These are phyloP conservation scores for Datnioides undecimradiatus DNA, from an alignment of 2,113 vertebrate species.

Conservation along the genomic window DNA sequence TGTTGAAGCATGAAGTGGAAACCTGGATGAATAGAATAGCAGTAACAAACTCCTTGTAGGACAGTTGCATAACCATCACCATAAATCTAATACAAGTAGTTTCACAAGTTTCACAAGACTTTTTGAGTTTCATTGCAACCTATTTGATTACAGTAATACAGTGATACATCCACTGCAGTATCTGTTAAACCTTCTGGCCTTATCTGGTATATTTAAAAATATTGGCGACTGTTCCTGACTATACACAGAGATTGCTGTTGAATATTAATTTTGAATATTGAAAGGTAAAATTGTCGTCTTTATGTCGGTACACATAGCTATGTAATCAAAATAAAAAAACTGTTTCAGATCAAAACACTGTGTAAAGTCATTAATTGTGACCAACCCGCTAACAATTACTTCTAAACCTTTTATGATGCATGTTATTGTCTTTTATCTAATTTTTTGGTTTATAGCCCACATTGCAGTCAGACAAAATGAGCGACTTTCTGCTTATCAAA, in stretches of 20 bases:
- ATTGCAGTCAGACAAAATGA: not conserved
- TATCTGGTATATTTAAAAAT: slow-evolving; percentile 16
- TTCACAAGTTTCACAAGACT: not conserved
- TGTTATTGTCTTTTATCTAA: not conserved
- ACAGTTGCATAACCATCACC: slow-evolving; percentile 10
- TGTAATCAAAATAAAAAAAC: no score
- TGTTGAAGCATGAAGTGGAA: slow-evolving; percentile 17
- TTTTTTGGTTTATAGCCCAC: no score
- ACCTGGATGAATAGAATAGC: not conserved
- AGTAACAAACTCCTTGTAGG: not conserved
- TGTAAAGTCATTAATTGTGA: no score
- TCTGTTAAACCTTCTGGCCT: not conserved
- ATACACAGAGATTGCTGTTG: slow-evolving; percentile 2
- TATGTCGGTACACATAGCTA: no score
- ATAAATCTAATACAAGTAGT: slow-evolving; percentile 10
- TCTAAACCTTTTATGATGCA: not conserved
- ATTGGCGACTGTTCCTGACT: not conserved
- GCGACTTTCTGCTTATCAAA: not conserved
- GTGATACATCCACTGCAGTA: no score
- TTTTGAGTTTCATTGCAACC: not conserved
- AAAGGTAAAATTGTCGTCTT: no score
- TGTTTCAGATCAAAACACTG: no score
- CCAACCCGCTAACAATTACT: not conserved
- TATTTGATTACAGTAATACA: not conserved
- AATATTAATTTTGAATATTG: not conserved